A percentile compares a stretch with the other conserved stretches of the same genome.
Conservation (phyloP, 2,888 invertebrate species). For the Leptinotarsa juncta region DNA sequence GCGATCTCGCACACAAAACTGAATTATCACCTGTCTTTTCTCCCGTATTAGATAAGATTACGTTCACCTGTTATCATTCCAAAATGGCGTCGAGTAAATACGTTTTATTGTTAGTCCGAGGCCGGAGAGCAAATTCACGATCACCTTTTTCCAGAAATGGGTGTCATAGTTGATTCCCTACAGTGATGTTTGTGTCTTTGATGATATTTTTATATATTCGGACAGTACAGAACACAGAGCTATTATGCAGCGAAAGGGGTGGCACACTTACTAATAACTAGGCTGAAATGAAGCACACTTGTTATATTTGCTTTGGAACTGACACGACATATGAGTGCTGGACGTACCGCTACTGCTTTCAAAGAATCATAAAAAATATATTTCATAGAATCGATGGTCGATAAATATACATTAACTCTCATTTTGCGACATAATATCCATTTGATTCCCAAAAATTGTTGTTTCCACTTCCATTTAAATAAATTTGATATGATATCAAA, state of each 20-base stretch:
- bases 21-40: conserved; percentile 51
- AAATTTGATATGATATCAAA: too few relatives aligned
- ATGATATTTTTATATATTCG: conserved; percentile 22
- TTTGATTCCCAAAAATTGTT: too few relatives aligned
- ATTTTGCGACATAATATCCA: too few relatives aligned
- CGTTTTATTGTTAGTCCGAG: conserved; percentile 40
- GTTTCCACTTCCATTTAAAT: too few relatives aligned
- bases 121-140: conserved; percentile 37
- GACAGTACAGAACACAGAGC: conserved; percentile 45
- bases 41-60: conserved; percentile 53
- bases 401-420: not conserved
- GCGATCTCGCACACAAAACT: conserved; percentile 56
- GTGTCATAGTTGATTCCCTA: conserved; percentile 23
- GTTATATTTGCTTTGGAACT: conserved; percentile 41
- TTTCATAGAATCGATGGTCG: not conserved
- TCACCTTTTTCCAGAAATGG: conserved; percentile 34
- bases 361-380: not conserved
- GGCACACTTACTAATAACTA: conserved; percentile 47
- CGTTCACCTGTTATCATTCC: conserved; percentile 54
- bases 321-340: conserved; percentile 47
- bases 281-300: conserved; percentile 50
- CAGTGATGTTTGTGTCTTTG: conserved; percentile 26
- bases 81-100: conserved; percentile 39
- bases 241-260: conserved; percentile 46
- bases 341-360: conserved; percentile 27